Conservation (phyloP, 1,140 invertebrate species). For the Musca domestica region DNA sequence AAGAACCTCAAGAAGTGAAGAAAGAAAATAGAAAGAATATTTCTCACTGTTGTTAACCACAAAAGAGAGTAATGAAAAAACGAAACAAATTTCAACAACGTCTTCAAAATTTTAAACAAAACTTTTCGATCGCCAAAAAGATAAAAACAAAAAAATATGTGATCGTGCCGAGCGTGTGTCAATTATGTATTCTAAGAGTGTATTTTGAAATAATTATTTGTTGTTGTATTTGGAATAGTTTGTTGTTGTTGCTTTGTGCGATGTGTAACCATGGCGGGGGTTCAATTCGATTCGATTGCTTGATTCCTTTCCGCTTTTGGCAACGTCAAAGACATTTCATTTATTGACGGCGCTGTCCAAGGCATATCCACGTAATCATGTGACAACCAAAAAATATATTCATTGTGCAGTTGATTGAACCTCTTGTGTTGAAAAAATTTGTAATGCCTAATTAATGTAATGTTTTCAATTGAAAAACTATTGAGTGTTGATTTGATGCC, state of each 20-base stretch:
- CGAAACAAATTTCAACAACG: not conserved
- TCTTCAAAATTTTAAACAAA: slow-evolving; percentile 15
- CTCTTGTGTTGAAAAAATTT: not conserved
- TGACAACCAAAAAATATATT: not conserved
- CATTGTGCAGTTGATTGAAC: not conserved
- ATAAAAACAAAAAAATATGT: not conserved
- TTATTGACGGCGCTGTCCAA: not conserved
- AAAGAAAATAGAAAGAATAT: not conserved
- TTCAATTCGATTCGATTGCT: too few species aligned
- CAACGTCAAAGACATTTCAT: slow-evolving; percentile 15
- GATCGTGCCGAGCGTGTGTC: not conserved
- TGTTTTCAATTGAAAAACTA: too few species aligned
- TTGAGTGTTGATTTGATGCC: too few species aligned
- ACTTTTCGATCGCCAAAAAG: slow-evolving; percentile 3
- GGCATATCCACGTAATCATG: too few species aligned
- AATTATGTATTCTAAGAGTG: slow-evolving; percentile 5
- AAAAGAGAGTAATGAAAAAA: not conserved
- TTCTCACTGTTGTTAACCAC: too few species aligned
- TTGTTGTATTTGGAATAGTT: not conserved
- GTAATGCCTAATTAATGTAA: too few species aligned
- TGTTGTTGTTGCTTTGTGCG: not conserved
- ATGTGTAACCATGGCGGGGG: not conserved
- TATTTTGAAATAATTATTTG: slow-evolving; percentile 1
- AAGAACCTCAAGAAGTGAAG: not conserved
- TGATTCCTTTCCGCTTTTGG: slow-evolving; percentile 19